Percentiles rank a stretch among this genome's conserved stretches.
These are phyloP conservation scores for Prorops nasuta DNA, from an alignment of 1,140 invertebrate species.

Conservation along the genomic window DNA sequence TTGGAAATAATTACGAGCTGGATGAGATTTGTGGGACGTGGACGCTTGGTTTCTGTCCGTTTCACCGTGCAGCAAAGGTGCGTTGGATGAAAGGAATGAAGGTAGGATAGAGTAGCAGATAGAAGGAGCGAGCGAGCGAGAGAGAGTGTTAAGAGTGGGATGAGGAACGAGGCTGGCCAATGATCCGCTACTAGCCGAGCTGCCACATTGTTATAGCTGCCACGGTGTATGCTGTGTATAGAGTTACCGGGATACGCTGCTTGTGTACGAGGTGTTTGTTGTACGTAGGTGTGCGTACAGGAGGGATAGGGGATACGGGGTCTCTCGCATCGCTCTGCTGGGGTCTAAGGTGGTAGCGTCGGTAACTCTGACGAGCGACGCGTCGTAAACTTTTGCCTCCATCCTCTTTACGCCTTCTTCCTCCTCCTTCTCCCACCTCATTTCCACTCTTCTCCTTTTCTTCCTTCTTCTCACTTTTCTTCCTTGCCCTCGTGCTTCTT, in stretches of 20 bases:
- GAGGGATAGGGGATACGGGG: too few species aligned
- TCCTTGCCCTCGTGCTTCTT: not conserved
- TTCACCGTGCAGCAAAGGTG: slow-evolving; percentile 13
- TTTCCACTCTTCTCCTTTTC: slow-evolving; percentile 14
- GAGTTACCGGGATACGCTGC: too few species aligned
- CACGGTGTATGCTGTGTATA: too few species aligned
- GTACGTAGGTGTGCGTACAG: too few species aligned
- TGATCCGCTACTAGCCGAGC: too few species aligned
- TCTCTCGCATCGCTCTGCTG: too few species aligned
- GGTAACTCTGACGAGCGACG: slow-evolving; percentile 26
- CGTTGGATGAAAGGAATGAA: slow-evolving; percentile 1
- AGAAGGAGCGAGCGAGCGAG: slow-evolving; percentile 14
- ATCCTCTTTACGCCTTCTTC: not conserved
- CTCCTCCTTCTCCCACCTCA: slow-evolving; percentile 5
- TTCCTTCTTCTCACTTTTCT: slow-evolving; percentile 2
- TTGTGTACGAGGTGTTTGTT: too few species aligned
- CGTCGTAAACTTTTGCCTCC: slow-evolving; percentile 29
- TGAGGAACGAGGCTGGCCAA: slow-evolving; percentile 38
- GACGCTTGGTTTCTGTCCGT: too few species aligned
- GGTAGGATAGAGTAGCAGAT: slow-evolving; percentile 6
- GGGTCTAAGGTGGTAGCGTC: not conserved
- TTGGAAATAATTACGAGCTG: too few species aligned
- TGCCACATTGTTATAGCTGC: too few species aligned
- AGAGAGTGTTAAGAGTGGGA: slow-evolving; percentile 13
- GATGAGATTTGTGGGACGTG: too few species aligned